Evolutionary conservation across 1,140 invertebrate genomes (phyloP).

Genomic region (Drosophila pandora): DNA sequence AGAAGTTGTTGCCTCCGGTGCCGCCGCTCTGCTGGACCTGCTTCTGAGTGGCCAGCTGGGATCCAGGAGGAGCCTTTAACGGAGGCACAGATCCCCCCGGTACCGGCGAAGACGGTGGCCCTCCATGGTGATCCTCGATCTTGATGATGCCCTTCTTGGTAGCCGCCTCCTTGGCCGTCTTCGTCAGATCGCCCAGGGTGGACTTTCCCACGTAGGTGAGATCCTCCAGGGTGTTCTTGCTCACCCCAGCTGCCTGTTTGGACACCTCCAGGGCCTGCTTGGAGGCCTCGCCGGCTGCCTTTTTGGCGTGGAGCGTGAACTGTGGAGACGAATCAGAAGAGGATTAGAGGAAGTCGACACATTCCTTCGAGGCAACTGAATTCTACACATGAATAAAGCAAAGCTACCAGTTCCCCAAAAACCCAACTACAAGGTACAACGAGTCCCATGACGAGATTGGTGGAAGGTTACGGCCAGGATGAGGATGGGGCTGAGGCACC

Average conservation of each 20-base stretch:
- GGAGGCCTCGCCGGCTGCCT: conserved; percentile 93
- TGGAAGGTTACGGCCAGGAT: conserved; percentile 5
- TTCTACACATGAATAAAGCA: conserved; percentile 17
- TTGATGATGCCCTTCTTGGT: conserved; percentile 93
- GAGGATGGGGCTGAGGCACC: conserved; percentile 1
- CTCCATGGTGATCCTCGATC: conserved; percentile 65
- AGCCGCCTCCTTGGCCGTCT: conserved; percentile 94
- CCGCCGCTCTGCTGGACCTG: conserved; percentile 77
- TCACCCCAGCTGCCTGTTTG: conserved; percentile 93
- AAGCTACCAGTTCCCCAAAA: conserved; percentile 8
- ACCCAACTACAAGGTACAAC: conserved; percentile 10
- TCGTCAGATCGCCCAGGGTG: conserved; percentile 94
- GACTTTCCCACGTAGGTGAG: conserved; percentile 94
- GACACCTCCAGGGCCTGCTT: conserved; percentile 94
- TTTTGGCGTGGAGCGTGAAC: conserved; percentile 94
- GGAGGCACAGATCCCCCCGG: background rate
- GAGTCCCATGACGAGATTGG: conserved; percentile 9
- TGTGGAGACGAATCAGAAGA: conserved; percentile 67
- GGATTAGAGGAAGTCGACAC: background rate
- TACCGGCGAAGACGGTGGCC: conserved; percentile 25
- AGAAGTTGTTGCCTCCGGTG: conserved; percentile 90
- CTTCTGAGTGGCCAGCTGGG: conserved; percentile 84
- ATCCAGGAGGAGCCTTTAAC: conserved; percentile 56
- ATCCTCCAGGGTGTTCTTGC: conserved; percentile 94
- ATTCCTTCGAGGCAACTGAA: background rate